phyloP scores from a whole-genome alignment of 2,888 invertebrate genomes.

The Sphinx pinastri region DNA sequence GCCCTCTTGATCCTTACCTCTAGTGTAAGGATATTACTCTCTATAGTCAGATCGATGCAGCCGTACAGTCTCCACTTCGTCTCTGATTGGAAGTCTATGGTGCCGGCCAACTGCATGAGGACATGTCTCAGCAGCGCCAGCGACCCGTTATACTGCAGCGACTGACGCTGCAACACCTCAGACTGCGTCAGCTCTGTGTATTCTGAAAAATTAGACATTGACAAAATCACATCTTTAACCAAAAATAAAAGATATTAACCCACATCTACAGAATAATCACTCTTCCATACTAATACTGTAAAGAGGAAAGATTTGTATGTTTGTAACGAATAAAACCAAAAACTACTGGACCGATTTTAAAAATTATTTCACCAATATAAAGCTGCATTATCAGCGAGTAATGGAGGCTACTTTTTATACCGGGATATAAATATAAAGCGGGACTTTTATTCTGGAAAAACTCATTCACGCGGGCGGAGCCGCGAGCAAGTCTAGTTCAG shows the following conservation, averaged over 20 bases:
- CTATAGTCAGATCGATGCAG: constrained; percentile 91
- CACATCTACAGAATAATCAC: no score
- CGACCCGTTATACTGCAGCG: constrained; percentile 93
- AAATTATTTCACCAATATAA: no score
- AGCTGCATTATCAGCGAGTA: no score
- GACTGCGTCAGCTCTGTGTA: constrained; percentile 98
- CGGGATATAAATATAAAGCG: no score
- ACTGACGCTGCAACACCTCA: constrained; percentile 95
- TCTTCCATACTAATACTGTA: no score
- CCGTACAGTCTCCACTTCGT: constrained; percentile 92
- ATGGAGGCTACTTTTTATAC: no score
- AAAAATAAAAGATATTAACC: not conserved
- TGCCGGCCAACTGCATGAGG: constrained; percentile 90
- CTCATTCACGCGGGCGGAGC: no score
- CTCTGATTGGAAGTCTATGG: constrained; percentile 87
- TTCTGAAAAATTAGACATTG: constrained; percentile 76
- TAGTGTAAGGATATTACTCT: constrained; percentile 92
- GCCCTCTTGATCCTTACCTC: constrained; percentile 82
- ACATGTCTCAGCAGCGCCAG: constrained; percentile 89
- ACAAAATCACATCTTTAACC: not conserved
- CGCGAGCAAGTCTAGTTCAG: no score
- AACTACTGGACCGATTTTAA: no score
- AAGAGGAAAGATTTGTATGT: no score
- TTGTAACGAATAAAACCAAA: no score
- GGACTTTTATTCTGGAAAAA: no score